Conservation (phyloP, 2,888 invertebrate genomes). For the Sesia apiformis region DNA sequence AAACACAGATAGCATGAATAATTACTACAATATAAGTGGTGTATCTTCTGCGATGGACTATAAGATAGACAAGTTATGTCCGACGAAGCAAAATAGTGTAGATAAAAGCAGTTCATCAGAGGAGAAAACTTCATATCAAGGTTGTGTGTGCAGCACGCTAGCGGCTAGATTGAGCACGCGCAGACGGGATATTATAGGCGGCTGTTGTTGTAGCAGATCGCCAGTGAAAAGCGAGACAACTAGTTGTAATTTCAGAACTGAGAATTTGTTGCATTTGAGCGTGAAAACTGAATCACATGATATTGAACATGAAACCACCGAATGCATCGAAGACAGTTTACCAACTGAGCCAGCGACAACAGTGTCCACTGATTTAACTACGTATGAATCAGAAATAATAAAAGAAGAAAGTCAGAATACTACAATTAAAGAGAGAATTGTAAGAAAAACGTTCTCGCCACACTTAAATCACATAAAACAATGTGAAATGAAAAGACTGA, state of each 20-base stretch:
- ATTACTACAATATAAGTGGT: conserved; percentile 28
- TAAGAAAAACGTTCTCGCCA: not conserved
- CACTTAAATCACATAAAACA: not conserved
- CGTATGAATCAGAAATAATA: too few species aligned
- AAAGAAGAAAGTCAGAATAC: too few species aligned
- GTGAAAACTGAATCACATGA: conserved; percentile 9
- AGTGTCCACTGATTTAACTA: not conserved
- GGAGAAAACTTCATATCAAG: not conserved
- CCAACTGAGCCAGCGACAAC: not conserved
- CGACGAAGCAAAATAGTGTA: conserved; percentile 21
- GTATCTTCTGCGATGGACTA: conserved; percentile 7
- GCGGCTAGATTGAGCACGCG: conserved; percentile 31
- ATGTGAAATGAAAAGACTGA: not conserved
- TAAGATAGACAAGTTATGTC: conserved; percentile 13
- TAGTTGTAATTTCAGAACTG: conserved; percentile 27
- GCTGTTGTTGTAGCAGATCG: conserved; percentile 26
- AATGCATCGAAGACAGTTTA: not conserved
- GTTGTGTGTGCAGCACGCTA: conserved; percentile 36
- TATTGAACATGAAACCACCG: not conserved
- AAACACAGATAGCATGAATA: conserved; percentile 36
- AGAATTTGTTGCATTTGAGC: conserved; percentile 16
- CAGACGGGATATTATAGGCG: conserved; percentile 14
- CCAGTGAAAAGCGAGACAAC: conserved; percentile 25
- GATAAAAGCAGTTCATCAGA: not conserved
- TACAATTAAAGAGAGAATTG: not conserved